A percentile compares a stretch with the other conserved stretches of the same genome.
These are phyloP conservation scores for Platorchestia sp. DNA, from an alignment of 1,140 invertebrate genomes.

Conservation along the genomic window DNA sequence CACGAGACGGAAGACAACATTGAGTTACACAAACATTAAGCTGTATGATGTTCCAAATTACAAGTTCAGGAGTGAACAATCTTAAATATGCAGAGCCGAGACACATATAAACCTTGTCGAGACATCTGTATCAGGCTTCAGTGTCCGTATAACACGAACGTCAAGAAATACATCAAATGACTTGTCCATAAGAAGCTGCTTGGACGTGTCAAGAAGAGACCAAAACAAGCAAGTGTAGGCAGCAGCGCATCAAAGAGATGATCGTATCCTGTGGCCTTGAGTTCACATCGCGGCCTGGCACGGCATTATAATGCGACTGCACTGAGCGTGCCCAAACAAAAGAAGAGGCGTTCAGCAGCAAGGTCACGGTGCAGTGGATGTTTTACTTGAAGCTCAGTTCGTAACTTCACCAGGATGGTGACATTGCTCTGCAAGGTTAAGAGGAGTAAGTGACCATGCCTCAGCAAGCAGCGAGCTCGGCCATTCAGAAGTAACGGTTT, in stretches of 20 bases:
- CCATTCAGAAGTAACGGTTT: background rate
- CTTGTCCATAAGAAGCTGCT: background rate
- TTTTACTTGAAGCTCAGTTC: conserved; percentile 29
- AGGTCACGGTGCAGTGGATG: conserved; percentile 32
- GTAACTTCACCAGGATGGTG: background rate
- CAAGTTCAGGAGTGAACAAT: background rate
- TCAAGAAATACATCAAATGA: background rate
- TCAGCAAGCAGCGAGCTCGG: background rate
- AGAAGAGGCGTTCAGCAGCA: conserved; percentile 8
- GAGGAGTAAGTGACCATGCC: background rate
- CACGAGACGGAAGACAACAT: background rate
- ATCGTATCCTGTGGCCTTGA: conserved; percentile 37
- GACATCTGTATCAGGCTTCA: background rate
- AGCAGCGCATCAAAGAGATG: conserved; percentile 35
- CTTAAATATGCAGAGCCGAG: background rate
- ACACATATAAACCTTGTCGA: background rate
- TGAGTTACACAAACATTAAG: background rate
- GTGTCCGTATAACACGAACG: background rate
- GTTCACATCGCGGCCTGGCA: conserved; percentile 41
- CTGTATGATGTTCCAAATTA: background rate
- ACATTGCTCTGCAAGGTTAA: background rate
- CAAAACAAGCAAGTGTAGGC: conserved; percentile 11
- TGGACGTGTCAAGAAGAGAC: background rate
- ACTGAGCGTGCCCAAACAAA: conserved; percentile 20
- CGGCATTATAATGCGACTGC: conserved; percentile 31